phyloP scores from a whole-genome alignment of 2,888 invertebrate species.

The Hipparchia sbordonii region DNA sequence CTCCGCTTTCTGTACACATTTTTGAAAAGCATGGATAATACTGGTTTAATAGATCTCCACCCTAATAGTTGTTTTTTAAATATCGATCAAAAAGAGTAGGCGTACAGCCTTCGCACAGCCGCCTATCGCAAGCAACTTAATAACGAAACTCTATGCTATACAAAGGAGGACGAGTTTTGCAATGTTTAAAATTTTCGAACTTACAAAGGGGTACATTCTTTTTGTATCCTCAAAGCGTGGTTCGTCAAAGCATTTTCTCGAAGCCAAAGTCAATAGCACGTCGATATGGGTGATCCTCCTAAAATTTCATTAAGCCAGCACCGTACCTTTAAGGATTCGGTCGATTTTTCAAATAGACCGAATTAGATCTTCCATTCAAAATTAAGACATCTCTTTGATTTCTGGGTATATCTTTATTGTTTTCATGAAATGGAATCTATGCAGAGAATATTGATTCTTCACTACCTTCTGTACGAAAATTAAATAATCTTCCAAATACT shows the following conservation, averaged over 20 bases:
- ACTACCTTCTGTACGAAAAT: too few relatives aligned
- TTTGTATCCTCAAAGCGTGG: slow-evolving; percentile 39
- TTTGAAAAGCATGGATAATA: too few relatives aligned
- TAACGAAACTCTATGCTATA: slow-evolving; percentile 9
- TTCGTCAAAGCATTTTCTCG: slow-evolving; percentile 40
- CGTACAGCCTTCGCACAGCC: background rate
- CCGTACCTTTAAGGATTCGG: slow-evolving; percentile 32
- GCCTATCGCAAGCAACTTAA: slow-evolving; percentile 7
- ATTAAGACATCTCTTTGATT: too few relatives aligned
- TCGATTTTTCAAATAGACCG: too few relatives aligned
- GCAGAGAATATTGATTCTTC: too few relatives aligned
- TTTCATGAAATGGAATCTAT: too few relatives aligned
- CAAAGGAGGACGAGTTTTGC: slow-evolving; percentile 14
- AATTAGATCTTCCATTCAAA: too few relatives aligned
- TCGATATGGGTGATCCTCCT: slow-evolving; percentile 36
- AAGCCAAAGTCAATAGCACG: slow-evolving; percentile 37
- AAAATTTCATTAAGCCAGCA: slow-evolving; percentile 41
- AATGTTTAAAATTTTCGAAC: slow-evolving; percentile 30
- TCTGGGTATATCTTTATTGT: too few relatives aligned
- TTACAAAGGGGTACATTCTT: slow-evolving; percentile 37
- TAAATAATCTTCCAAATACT: too few relatives aligned
- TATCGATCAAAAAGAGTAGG: background rate
- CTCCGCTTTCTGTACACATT: background rate
- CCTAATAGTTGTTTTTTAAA: background rate
- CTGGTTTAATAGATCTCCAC: too few relatives aligned